Base-by-base conservation (phyloP, 2,797 vertebrate genomes). In the Scolopax bukidnonensis region DNA sequence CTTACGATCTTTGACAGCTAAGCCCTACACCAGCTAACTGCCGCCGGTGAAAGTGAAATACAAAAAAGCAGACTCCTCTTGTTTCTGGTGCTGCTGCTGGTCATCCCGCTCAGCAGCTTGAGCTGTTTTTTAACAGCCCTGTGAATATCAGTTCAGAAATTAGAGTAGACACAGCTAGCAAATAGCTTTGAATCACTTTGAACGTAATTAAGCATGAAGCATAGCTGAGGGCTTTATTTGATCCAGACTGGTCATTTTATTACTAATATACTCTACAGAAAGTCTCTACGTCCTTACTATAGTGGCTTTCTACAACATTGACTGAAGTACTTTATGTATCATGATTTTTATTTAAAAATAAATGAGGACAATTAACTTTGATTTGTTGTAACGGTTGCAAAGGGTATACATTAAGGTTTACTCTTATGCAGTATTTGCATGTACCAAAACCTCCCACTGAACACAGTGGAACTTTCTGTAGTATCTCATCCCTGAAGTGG, bases 201-300 rank as follows among this genome's bases (percentile, higher is more conserved):
- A 96, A 53, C 5, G 10, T 93, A 96, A 97, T 97, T 92, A 97
- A 92, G 88, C 77, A 14, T 94, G 95, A 96, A 96, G 75, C 88
- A 80, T 93, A 95, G 94, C 96, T 94, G 70, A 94, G 68, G 90
- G 89, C 86, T 94, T 96, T 94, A 92, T 95, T 95, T 91, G 88
- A 95, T 96, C 91, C 90, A 95, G 77, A 92, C 90, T 94, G 95
- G 94, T 95, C 93, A 95, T 96, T 97, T 96, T 94, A 75, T 89
- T 92, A 54, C 77, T 90, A 93, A 91, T 40, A 45, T 12, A 57
- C 70, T 94, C 45, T 64, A 10, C 43, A 83, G 63, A 93, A 96
- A 64, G 48, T 83, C 87, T 92, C 74, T 77, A 4, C 50, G 32
- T 70, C 53, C n/a, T 93, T 80, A 43, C 60, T 56, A 5, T 21